Percentiles rank a stretch among this genome's conserved stretches.
phyloP scores from a whole-genome alignment of 2,113 vertebrate species.

The Rhombomys opimus region DNA sequence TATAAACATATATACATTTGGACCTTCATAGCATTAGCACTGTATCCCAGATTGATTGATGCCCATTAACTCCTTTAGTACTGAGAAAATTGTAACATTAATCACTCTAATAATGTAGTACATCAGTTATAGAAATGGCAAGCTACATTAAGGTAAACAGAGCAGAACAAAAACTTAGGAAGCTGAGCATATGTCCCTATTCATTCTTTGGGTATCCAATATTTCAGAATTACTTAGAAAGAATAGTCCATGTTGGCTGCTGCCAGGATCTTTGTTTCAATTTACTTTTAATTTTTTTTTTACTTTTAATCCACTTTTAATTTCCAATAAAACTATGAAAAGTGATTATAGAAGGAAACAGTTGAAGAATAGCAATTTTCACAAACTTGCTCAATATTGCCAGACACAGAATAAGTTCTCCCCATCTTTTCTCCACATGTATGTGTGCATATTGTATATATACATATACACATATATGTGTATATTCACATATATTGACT shows the following conservation, averaged over 20 bases:
- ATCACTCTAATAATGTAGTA: neutral
- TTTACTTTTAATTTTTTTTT: neutral
- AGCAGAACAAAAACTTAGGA: neutral
- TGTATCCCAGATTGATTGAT: neutral
- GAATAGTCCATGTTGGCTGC: neutral
- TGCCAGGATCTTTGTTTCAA: neutral
- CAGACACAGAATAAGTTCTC: neutral
- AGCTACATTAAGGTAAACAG: neutral
- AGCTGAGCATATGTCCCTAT: neutral
- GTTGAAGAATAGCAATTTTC: neutral
- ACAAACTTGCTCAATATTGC: neutral
- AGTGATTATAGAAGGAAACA: neutral
- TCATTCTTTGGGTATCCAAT: neutral
- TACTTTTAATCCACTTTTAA: neutral
- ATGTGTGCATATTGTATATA: neutral
- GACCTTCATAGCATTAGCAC: neutral
- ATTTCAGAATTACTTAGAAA: neutral
- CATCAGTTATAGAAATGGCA: neutral
- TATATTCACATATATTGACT: neutral
- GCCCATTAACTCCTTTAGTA: neutral
- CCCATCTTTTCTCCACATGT: neutral
- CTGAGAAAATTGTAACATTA: neutral
- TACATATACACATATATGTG: neutral
- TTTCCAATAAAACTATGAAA: conserved; percentile 1
- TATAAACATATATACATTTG: neutral